phyloP scores from a whole-genome alignment of 2,888 invertebrate genomes.

The Euproctis similis region DNA sequence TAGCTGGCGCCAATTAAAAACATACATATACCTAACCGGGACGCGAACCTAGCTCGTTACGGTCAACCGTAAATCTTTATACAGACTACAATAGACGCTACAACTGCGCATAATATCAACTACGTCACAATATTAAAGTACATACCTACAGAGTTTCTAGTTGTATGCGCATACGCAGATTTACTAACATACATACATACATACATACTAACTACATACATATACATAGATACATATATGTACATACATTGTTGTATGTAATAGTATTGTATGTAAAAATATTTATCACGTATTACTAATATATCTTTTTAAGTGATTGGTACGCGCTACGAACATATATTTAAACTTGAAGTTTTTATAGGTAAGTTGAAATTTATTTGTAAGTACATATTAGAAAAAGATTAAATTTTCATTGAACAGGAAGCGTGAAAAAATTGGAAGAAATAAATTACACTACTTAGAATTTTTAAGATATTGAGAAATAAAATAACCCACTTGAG shows the following conservation, averaged over 20 bases:
- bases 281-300: conserved; percentile 3
- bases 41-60: neutral
- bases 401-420: too few species aligned
- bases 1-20: conserved; percentile 1
- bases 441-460: too few species aligned
- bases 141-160: too few species aligned
- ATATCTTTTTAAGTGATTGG: too few species aligned
- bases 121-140: conserved; percentile 13
- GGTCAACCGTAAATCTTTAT: conserved; percentile 19
- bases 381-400: too few species aligned
- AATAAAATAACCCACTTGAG: too few species aligned
- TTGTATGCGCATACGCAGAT: neutral
- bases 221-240: neutral
- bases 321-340: too few species aligned
- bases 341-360: too few species aligned
- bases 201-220: conserved; percentile 9
- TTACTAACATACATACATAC: conserved; percentile 5
- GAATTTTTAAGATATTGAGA: too few species aligned
- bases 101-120: conserved; percentile 10
- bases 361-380: too few species aligned
- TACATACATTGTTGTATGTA: conserved; percentile 11
- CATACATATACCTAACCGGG: neutral
- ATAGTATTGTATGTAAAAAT: conserved; percentile 14
- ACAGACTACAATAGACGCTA: conserved; percentile 17
- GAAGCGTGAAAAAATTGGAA: too few species aligned